These are phyloP conservation scores for Enteromius treurensis DNA, from an alignment of 2,797 vertebrate genomes.

Conservation along the genomic window DNA sequence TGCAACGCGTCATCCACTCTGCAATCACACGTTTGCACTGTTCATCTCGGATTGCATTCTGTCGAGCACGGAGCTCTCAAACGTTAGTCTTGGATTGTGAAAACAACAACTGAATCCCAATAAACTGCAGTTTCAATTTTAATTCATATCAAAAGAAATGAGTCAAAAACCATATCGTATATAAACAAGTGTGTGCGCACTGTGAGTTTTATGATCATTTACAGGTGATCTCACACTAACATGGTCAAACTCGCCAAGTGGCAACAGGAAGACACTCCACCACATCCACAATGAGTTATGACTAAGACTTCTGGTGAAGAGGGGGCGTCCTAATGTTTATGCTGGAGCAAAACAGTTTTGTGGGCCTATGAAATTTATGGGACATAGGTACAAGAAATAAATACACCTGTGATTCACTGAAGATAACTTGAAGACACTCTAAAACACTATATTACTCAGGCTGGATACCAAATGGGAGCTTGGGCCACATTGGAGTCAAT, in stretches of 20 bases:
- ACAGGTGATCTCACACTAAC: slow-evolving; percentile 61
- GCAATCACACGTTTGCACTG: background rate
- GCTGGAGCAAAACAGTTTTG: slow-evolving; percentile 67
- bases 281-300: slow-evolving; percentile 73
- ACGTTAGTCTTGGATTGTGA: background rate
- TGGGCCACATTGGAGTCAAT: no score
- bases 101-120: slow-evolving; percentile 22
- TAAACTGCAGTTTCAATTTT: slow-evolving; percentile 34
- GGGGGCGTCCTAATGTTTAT: slow-evolving; percentile 73
- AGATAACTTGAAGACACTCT: background rate
- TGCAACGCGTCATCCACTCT: background rate
- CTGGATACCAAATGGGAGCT: no score
- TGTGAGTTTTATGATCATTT: slow-evolving; percentile 42
- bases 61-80: background rate
- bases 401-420: background rate
- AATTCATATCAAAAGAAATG: slow-evolving; percentile 1
- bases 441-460: background rate
- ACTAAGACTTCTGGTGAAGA: slow-evolving; percentile 80
- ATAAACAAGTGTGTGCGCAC: background rate
- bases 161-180: slow-evolving; percentile 10
- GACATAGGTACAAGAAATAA: background rate
- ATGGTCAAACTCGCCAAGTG: slow-evolving; percentile 67
- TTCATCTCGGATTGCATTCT: slow-evolving; percentile 5
- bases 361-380: background rate
- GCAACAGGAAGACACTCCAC: slow-evolving; percentile 72